Conservation (phyloP, 1,140 invertebrate species). For the Dolichoris vasculosae region DNA sequence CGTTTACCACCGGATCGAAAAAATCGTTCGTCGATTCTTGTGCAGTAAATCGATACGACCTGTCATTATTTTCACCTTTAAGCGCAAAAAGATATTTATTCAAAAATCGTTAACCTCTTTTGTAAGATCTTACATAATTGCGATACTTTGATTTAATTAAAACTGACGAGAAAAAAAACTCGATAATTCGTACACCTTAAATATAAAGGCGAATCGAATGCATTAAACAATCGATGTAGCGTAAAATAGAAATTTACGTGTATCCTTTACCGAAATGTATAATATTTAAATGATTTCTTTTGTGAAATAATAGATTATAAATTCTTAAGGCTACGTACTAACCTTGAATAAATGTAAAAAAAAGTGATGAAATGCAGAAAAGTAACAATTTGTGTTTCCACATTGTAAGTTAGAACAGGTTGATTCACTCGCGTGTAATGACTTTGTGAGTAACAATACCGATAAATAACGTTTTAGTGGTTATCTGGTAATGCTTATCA, state of each 20-base stretch:
- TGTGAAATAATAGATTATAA: not conserved
- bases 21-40: not conserved
- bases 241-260: too few relatives aligned
- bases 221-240: too few relatives aligned
- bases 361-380: not conserved
- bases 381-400: not conserved
- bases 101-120: not conserved
- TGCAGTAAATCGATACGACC: not conserved
- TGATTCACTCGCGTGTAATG: not conserved
- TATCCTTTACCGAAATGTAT: too few relatives aligned
- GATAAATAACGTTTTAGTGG: not conserved
- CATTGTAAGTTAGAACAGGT: slow-evolving; percentile 8
- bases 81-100: not conserved
- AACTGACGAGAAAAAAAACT: not conserved
- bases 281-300: too few relatives aligned
- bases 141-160: too few relatives aligned
- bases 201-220: too few relatives aligned
- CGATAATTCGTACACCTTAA: not conserved
- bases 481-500: slow-evolving; percentile 38
- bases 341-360: not conserved
- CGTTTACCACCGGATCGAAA: not conserved
- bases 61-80: not conserved
- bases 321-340: not conserved
- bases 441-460: not conserved
- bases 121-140: not conserved